Conservation (phyloP, 2,797 vertebrate genomes). For the Pempheris klunzingeri region DNA sequence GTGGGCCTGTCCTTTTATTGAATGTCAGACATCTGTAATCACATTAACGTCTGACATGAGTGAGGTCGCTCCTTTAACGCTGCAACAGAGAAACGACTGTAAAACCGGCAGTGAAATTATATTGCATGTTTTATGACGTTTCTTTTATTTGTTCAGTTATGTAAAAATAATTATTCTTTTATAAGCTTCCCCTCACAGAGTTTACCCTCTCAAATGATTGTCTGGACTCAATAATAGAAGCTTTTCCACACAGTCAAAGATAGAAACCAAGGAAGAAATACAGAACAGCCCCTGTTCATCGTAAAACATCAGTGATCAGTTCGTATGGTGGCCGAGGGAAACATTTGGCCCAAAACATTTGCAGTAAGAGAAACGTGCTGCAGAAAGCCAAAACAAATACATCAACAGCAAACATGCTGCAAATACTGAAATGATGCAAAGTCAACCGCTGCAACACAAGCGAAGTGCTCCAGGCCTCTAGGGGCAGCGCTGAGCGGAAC, state of each 20-base stretch:
- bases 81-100: not conserved
- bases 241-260: not conserved
- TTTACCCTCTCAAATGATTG: not conserved
- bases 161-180: not conserved
- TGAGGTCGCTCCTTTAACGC: not conserved
- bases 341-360: no score
- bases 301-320: not conserved
- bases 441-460: no score
- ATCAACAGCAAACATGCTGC: no score
- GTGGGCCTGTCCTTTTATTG: slow-evolving; percentile 17
- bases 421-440: no score
- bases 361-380: no score
- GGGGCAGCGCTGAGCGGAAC: no score
- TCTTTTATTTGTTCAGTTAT: not conserved
- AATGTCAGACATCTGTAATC: slow-evolving; percentile 35
- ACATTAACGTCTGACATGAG: slow-evolving; percentile 27
- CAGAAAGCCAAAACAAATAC: no score
- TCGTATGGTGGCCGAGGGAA: no score
- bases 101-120: not conserved
- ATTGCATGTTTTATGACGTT: not conserved
- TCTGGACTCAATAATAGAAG: not conserved
- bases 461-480: no score
- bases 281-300: not conserved
- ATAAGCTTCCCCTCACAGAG: not conserved
- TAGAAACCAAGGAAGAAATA: not conserved